Percentiles rank a stretch among this genome's conserved stretches.
Evolutionary conservation across 2,113 vertebrate species (phyloP).

Genomic region (Lepisosteus osseus): DNA sequence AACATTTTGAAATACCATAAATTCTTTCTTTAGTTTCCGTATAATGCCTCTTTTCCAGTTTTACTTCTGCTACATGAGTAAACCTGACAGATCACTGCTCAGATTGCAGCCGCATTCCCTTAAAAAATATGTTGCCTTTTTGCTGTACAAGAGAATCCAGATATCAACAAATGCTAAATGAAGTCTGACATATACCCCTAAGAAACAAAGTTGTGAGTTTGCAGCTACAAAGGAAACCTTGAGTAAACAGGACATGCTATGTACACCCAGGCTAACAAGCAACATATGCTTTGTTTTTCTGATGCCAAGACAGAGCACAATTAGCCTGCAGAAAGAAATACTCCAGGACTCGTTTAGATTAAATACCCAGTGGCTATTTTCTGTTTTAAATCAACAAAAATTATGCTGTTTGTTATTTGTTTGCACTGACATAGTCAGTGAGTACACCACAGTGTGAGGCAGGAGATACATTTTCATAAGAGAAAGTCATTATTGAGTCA

Average conservation of each 20-base stretch:
- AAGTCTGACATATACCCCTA: slow-evolving; percentile 97
- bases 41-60: slow-evolving; percentile 53
- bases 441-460: slow-evolving; percentile 37
- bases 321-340: slow-evolving; percentile 76
- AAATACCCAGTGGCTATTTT: slow-evolving; percentile 58
- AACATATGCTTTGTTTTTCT: slow-evolving; percentile 94
- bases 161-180: slow-evolving; percentile 89
- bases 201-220: slow-evolving; percentile 96
- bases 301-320: slow-evolving; percentile 76
- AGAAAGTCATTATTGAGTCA: slow-evolving; percentile 11
- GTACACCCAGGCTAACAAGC: slow-evolving; percentile 95
- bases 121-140: slow-evolving; percentile 77
- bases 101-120: slow-evolving; percentile 76
- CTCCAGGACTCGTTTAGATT: slow-evolving; percentile 65
- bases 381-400: slow-evolving; percentile 42
- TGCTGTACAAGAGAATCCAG: slow-evolving; percentile 85
- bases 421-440: slow-evolving; percentile 47
- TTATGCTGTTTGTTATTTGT: slow-evolving; percentile 50
- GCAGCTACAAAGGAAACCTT: slow-evolving; percentile 87
- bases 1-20: slow-evolving; percentile 51
- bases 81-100: slow-evolving; percentile 90
- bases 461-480: slow-evolving; percentile 10
- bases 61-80: slow-evolving; percentile 76
- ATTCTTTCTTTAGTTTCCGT: slow-evolving; percentile 40
- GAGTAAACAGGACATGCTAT: slow-evolving; percentile 95